Evolutionary conservation across 2,888 invertebrate species (phyloP), one percentile per base, ranked within the genome.

Genomic region (Atrina japonica): DNA sequence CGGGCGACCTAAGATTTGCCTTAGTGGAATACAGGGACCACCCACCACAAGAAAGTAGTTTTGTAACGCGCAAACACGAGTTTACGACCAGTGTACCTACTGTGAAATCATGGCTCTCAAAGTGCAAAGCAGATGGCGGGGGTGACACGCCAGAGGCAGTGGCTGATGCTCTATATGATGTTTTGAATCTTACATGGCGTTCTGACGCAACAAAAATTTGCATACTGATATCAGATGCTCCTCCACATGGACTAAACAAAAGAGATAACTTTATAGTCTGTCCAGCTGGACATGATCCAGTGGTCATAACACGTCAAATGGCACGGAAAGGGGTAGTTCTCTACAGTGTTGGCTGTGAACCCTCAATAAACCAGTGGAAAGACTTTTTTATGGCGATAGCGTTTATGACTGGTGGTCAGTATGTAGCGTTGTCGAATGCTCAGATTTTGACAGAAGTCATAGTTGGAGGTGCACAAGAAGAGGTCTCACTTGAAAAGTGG

Each of bases 71-170:
- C 16, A 74, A 74, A 9, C 80, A 84, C 16, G 86, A 86, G 69
- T 86, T 87, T 75, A 86, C 85, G 0, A 14, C 61, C 6, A 79
- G 81, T 1, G 78, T 85, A 0, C 55, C 63, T 3, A 66, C 66
- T 6, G 85, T 87, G 86, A 84, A 82, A 61, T n/a, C 47, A 9
- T 81, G 84, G 82, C 71, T 87, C 27, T 78, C 79, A 29, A 50
- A 56, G 1, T 82, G 83, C 27, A 35, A 40, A 0, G 86, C 86
- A 6, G 5, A 6, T 1, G 86, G 85, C 30, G 86, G 87, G 30
- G 86, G 86, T 0, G 87, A 86, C 61, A 43, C 55, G n/a, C 83
- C 87, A 2, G 87, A 87, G 63, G 86, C 85, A 21, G 85, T 87
- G 0, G 81, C 87, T 0, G 85, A 85, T 64, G 86, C 81, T 14